Conservation (phyloP, 1,140 invertebrate genomes). For the Parasteatoda tepidariorum region DNA sequence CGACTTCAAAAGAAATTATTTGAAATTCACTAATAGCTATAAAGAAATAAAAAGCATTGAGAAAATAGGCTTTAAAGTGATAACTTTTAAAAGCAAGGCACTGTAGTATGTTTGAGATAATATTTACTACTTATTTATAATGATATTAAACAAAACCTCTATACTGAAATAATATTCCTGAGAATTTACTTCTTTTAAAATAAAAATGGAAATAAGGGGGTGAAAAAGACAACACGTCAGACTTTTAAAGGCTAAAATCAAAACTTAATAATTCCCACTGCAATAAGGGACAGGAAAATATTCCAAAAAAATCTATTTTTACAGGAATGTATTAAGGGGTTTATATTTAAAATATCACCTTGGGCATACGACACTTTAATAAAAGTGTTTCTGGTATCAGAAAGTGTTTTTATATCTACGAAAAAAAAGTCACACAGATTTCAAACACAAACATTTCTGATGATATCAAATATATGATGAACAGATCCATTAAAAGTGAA, state of each 20-base stretch:
- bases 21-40: too few relatives aligned
- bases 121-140: not conserved
- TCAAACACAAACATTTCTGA: too few relatives aligned
- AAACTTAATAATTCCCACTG: too few relatives aligned
- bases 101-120: slow-evolving; percentile 25
- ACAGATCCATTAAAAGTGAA: too few relatives aligned
- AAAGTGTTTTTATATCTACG: not conserved
- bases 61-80: not conserved
- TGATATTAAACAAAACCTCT: not conserved
- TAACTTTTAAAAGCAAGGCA: slow-evolving; percentile 54
- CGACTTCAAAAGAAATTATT: too few relatives aligned
- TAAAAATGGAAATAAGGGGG: not conserved
- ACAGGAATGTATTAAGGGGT: not conserved
- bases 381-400: not conserved
- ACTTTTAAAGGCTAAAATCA: too few relatives aligned
- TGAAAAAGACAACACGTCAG: not conserved
- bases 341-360: not conserved
- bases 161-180: not conserved
- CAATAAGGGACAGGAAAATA: not conserved
- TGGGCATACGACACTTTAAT: not conserved
- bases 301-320: not conserved
- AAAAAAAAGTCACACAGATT: not conserved
- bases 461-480: too few relatives aligned
- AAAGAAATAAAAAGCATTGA: too few relatives aligned
- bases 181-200: not conserved